These are phyloP conservation scores for Physella acuta DNA, from an alignment of 1,140 invertebrate genomes.

Conservation along the genomic window DNA sequence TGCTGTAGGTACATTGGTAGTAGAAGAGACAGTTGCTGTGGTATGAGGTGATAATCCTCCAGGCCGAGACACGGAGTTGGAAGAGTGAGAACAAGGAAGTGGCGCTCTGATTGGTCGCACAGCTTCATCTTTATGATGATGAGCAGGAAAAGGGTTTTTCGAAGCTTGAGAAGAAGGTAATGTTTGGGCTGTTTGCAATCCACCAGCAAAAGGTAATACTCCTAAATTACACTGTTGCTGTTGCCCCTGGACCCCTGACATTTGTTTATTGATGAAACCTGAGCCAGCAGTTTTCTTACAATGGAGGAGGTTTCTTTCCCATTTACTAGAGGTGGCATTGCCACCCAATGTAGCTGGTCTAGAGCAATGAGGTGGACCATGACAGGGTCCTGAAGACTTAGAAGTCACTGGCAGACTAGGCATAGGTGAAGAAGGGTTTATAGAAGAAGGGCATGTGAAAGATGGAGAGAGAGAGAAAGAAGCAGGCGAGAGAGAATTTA, in stretches of 20 bases:
- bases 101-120: not conserved
- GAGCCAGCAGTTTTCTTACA: constrained; percentile 11
- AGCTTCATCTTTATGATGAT: not conserved
- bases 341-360: constrained; percentile 48
- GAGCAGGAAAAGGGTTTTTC: not conserved
- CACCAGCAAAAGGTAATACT: not conserved
- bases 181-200: not conserved
- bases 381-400: not conserved
- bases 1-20: not conserved
- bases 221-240: not conserved
- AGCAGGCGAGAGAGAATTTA: constrained; percentile 22
- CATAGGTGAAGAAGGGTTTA: constrained; percentile 16
- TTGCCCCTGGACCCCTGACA: constrained; percentile 3
- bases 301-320: constrained; percentile 20
- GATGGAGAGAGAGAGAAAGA: not conserved
- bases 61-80: not conserved
- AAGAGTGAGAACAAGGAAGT: constrained; percentile 4
- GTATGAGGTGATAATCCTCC: not conserved
- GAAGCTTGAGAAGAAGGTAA: not conserved
- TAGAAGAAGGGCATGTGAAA: not conserved
- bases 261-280: not conserved
- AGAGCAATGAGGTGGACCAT: constrained; percentile 44
- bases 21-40: constrained; percentile 4
- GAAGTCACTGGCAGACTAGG: not conserved
- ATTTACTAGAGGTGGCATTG: constrained; percentile 33